Conservation (phyloP, 2,888 invertebrate genomes). For the Bruchidius siliquastri region DNA sequence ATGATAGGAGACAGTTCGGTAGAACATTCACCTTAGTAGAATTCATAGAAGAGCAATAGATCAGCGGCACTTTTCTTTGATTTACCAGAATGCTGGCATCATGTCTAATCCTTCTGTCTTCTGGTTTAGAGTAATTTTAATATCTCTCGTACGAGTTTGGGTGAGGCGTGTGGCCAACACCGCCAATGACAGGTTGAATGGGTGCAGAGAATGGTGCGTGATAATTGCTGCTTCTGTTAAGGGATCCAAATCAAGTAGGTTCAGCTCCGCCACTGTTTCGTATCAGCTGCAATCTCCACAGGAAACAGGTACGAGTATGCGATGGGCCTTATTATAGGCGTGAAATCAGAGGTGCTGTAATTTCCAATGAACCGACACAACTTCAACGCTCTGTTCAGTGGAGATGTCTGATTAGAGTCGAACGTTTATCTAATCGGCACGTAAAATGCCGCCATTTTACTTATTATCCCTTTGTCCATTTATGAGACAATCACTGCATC, state of each 20-base stretch:
- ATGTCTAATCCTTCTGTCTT: too few relatives aligned
- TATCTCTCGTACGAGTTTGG: too few relatives aligned
- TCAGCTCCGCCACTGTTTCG: background rate
- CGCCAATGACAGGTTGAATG: too few relatives aligned
- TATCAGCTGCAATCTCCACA: background rate
- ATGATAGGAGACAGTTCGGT: too few relatives aligned
- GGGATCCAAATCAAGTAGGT: background rate
- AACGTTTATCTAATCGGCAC: slow-evolving; percentile 15
- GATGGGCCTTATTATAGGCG: background rate
- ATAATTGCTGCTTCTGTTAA: too few relatives aligned
- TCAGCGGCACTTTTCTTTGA: too few relatives aligned
- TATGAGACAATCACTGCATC: background rate
- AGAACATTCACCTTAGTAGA: too few relatives aligned
- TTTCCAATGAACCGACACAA: background rate
- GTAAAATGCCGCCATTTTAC: slow-evolving; percentile 14
- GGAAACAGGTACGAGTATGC: background rate
- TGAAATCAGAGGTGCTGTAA: background rate
- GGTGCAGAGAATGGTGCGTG: too few relatives aligned
- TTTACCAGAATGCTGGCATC: too few relatives aligned
- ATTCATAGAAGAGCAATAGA: too few relatives aligned
- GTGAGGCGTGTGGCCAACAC: too few relatives aligned
- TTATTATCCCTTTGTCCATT: slow-evolving; percentile 29
- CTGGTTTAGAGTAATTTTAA: too few relatives aligned
- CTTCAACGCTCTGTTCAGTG: background rate
- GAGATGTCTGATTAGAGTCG: slow-evolving; percentile 12